Conservation (phyloP, 1,140 invertebrate species). For the Drosophila gunungcola region DNA sequence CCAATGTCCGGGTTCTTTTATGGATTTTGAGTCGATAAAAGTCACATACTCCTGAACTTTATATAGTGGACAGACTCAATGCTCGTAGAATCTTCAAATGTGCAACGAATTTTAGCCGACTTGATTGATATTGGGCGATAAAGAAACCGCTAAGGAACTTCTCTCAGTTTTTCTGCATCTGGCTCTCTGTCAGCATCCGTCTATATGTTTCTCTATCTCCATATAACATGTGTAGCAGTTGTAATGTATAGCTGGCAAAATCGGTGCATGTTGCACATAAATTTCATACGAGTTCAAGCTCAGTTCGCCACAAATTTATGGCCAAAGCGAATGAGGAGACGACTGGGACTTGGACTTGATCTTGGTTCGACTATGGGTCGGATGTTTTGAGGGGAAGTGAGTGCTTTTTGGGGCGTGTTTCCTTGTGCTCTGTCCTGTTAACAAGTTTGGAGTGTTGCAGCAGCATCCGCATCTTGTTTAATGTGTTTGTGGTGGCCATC, state of each 20-base stretch:
- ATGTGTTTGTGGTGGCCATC: slow-evolving; percentile 22
- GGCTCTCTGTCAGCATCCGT: slow-evolving; percentile 15
- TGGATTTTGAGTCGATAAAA: slow-evolving; percentile 53
- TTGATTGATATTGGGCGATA: slow-evolving; percentile 80
- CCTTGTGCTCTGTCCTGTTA: slow-evolving; percentile 65
- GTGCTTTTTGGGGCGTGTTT: slow-evolving; percentile 48
- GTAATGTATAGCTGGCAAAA: slow-evolving; percentile 70
- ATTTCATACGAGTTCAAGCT: slow-evolving; percentile 75
- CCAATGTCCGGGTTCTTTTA: slow-evolving; percentile 16
- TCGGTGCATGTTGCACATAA: slow-evolving; percentile 74
- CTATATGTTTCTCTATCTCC: slow-evolving; percentile 40
- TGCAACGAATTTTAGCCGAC: slow-evolving; percentile 53
- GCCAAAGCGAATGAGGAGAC: slow-evolving; percentile 41
- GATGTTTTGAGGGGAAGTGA: slow-evolving; percentile 5
- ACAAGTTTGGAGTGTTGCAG: slow-evolving; percentile 56
- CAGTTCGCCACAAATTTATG: slow-evolving; percentile 70
- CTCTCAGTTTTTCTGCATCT: neutral
- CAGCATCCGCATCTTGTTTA: slow-evolving; percentile 40
- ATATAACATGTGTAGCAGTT: slow-evolving; percentile 68
- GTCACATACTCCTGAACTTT: slow-evolving; percentile 79
- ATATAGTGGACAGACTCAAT: slow-evolving; percentile 54
- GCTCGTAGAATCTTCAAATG: slow-evolving; percentile 20
- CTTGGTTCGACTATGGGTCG: slow-evolving; percentile 9
- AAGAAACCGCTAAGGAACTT: slow-evolving; percentile 48
- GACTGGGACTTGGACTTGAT: slow-evolving; percentile 20